These are phyloP conservation scores for Oligia latruncula DNA, from an alignment of 2,888 invertebrate genomes.

Conservation along the genomic window DNA sequence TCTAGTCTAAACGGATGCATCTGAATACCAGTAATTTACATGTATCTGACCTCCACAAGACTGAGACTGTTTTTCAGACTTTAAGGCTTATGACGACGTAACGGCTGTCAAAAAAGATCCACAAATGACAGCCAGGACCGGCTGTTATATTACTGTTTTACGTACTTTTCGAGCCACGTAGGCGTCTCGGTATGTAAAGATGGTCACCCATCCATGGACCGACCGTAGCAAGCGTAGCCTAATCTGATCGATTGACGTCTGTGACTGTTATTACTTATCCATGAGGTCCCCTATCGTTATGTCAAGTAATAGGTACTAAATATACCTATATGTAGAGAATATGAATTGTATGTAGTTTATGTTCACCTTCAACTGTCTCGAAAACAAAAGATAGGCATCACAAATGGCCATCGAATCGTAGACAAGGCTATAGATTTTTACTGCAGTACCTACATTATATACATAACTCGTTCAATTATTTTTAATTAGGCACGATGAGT, in stretches of 20 bases:
- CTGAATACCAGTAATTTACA: neutral
- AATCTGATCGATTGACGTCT: neutral
- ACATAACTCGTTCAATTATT: constrained; percentile 27
- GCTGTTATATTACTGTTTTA: too few relatives aligned
- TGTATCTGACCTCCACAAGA: neutral
- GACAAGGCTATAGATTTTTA: neutral
- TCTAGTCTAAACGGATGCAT: neutral
- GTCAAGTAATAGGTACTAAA: neutral
- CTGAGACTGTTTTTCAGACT: neutral
- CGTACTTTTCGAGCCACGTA: too few relatives aligned
- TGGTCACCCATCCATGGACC: neutral
- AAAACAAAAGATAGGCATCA: constrained; percentile 11
- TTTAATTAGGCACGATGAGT: constrained; percentile 23
- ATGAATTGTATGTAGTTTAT: neutral
- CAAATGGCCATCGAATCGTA: neutral
- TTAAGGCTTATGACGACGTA: too few relatives aligned
- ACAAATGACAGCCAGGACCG: neutral
- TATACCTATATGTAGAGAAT: neutral
- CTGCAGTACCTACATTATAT: neutral
- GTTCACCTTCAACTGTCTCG: neutral
- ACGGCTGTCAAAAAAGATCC: neutral
- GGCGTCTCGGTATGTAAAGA: neutral
- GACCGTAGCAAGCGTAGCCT: neutral
- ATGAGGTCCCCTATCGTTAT: neutral
- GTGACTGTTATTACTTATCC: neutral